phyloP scores from a whole-genome alignment of 2,888 invertebrate species.

The Volucella inflata region DNA sequence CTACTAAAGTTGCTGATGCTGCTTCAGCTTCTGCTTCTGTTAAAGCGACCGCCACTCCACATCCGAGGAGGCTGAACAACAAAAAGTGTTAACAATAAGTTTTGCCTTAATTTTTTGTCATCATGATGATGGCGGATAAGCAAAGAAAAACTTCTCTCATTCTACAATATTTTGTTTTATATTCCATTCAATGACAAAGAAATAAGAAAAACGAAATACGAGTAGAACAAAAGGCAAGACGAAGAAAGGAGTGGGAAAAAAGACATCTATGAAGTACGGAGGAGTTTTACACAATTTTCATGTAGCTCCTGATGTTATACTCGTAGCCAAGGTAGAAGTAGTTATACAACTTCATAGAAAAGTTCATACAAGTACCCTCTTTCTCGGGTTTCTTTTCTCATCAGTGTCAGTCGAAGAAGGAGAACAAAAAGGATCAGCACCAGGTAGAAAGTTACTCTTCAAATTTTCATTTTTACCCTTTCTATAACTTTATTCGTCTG shows the following conservation, averaged over 20 bases:
- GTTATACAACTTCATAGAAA: constrained; percentile 55
- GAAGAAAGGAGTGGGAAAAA: not conserved
- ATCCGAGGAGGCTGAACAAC: constrained; percentile 16
- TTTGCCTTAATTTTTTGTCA: constrained; percentile 72
- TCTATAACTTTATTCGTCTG: constrained; percentile 50
- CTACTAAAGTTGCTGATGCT: constrained; percentile 35
- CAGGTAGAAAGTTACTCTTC: constrained; percentile 27
- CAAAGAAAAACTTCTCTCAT: constrained; percentile 56
- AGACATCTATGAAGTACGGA: constrained; percentile 42
- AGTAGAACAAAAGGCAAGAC: not conserved
- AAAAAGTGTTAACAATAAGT: constrained; percentile 73
- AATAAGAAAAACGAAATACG: constrained; percentile 26
- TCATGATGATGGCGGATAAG: constrained; percentile 37
- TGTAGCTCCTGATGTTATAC: constrained; percentile 62
- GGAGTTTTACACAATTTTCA: constrained; percentile 40
- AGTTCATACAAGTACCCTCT: constrained; percentile 47
- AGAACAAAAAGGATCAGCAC: no score
- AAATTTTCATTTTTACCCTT: constrained; percentile 20
- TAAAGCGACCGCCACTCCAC: not conserved
- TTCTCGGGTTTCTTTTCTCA: constrained; percentile 13
- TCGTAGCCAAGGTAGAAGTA: constrained; percentile 69
- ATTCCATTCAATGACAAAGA: constrained; percentile 56
- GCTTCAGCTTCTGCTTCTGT: no score
- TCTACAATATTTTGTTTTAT: constrained; percentile 62
- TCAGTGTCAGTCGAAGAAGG: constrained; percentile 4